Evolutionary conservation across 1,140 invertebrate genomes (phyloP).

Genomic region (Anastrepha obliqua): DNA sequence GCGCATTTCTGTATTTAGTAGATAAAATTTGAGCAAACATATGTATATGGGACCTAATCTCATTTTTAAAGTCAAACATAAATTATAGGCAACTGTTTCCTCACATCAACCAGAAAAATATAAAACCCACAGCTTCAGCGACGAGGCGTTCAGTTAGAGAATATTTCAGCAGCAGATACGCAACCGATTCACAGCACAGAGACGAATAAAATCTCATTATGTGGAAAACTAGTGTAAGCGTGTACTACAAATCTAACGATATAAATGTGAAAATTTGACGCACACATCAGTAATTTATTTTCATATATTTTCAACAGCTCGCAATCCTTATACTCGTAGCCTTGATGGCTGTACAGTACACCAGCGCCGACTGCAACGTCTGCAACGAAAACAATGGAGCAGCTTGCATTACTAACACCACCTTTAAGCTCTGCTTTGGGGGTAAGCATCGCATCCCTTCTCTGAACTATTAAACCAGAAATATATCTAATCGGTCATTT

Average conservation of each 20-base stretch:
- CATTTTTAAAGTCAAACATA: slow-evolving; percentile 8
- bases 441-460: neutral
- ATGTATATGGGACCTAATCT: neutral
- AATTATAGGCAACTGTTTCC: neutral
- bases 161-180: neutral
- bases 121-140: slow-evolving; percentile 22
- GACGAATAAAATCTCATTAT: neutral
- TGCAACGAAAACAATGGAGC: neutral
- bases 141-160: neutral
- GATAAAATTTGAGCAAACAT: neutral
- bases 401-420: neutral
- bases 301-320: neutral
- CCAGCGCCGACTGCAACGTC: slow-evolving; percentile 7
- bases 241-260: neutral
- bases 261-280: neutral
- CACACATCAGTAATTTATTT: neutral
- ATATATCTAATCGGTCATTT: neutral
- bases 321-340: neutral
- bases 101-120: slow-evolving; percentile 37
- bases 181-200: neutral
- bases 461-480: neutral
- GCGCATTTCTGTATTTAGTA: neutral
- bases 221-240: slow-evolving; percentile 10
- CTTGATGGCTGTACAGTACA: neutral
- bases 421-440: neutral